phyloP scores from a whole-genome alignment of 2,888 invertebrate species.

The Caenorhabditis virilis region DNA sequence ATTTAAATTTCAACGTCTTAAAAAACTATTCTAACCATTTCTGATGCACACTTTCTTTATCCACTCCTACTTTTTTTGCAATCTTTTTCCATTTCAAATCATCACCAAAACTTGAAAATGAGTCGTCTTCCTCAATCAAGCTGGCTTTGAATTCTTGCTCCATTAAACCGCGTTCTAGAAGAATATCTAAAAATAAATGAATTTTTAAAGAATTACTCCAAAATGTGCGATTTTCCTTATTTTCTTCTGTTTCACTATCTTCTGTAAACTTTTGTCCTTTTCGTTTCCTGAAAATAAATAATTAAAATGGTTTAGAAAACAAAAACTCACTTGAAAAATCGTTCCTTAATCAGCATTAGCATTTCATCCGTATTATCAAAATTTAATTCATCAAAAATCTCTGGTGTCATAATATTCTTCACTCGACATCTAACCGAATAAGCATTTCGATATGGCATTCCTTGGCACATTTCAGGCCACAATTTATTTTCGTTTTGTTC shows the following conservation, averaged over 20 bases:
- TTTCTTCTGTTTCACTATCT: no score
- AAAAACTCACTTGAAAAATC: not conserved
- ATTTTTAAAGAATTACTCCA: no score
- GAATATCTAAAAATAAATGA: no score
- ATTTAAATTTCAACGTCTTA: not conserved
- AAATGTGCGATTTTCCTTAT: no score
- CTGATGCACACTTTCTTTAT: not conserved
- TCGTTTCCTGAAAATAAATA: no score
- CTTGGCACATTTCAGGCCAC: conserved; percentile 20
- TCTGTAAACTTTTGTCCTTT: no score
- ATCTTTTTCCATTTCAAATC: not conserved
- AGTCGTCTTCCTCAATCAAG: no score
- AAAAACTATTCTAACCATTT: not conserved
- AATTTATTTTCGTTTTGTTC: conserved; percentile 15
- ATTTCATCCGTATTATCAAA: not conserved
- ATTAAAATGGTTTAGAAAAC: no score
- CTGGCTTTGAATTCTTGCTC: no score
- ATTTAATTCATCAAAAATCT: not conserved
- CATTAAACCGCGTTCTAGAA: no score
- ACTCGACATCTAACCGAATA: not conserved
- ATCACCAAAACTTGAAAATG: not conserved
- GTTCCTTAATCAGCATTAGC: no score
- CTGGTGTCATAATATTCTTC: no score
- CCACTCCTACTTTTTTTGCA: not conserved
- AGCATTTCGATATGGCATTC: conserved; percentile 2